phyloP scores from a whole-genome alignment of 1,140 invertebrate genomes.

The Tyrophagus putrescentiae region DNA sequence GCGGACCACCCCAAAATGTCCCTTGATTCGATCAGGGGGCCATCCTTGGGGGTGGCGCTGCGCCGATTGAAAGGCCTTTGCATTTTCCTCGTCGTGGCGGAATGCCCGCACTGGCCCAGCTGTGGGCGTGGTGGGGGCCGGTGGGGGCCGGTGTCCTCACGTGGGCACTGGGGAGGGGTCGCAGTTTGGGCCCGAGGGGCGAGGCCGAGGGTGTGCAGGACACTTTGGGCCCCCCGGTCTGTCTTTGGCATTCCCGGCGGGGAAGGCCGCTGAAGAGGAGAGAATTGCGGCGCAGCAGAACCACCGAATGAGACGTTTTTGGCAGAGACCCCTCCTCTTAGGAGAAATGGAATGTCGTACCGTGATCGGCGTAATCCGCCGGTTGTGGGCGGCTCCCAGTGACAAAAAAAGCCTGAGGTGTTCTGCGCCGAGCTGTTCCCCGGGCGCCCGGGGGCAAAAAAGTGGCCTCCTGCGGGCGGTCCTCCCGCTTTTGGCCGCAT shows the following conservation, averaged over 20 bases:
- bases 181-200: conserved; percentile 71
- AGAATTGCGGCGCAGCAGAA: too few relatives aligned
- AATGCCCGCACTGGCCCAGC: conserved; percentile 79
- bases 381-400: conserved; percentile 47
- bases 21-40: conserved; percentile 59
- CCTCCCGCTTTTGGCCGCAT: conserved; percentile 27
- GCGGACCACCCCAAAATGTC: conserved; percentile 79
- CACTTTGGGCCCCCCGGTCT: too few relatives aligned
- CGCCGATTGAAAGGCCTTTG: conserved; percentile 34
- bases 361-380: conserved; percentile 38
- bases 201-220: conserved; percentile 59
- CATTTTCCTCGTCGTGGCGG: conserved; percentile 74
- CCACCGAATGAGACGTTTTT: too few relatives aligned
- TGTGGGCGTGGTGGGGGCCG: conserved; percentile 81
- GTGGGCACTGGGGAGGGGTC: conserved; percentile 56
- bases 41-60: conserved; percentile 47
- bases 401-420: conserved; percentile 54
- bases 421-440: conserved; percentile 37
- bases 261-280: too few relatives aligned
- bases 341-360: conserved; percentile 54
- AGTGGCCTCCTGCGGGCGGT: background rate
- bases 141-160: conserved; percentile 79
- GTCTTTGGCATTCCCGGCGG: too few relatives aligned
- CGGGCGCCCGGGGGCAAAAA: conserved; percentile 23
- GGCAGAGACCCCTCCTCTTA: conserved; percentile 58